Evolutionary conservation across 2,888 invertebrate genomes (phyloP).

Genomic region (Parnassius apollo): DNA sequence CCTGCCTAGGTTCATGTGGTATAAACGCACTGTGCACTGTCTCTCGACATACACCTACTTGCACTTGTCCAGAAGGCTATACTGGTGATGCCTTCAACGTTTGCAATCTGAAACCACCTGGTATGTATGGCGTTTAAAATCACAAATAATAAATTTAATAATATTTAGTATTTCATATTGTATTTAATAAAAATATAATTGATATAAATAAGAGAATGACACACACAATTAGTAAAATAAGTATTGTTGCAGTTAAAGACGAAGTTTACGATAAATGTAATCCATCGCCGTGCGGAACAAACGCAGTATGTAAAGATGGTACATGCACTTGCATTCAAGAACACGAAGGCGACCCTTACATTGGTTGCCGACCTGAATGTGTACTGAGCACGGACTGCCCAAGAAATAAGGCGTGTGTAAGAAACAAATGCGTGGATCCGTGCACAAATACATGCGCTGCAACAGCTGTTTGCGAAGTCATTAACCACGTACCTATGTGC

Average conservation of each 20-base stretch:
- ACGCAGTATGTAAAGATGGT: conserved; percentile 81
- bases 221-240: conserved; percentile 3
- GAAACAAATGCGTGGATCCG: conserved; percentile 86
- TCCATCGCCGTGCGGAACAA: conserved; percentile 85
- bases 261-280: conserved; percentile 72
- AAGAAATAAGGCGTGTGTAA: conserved; percentile 83
- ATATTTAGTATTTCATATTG: neutral
- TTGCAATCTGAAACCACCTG: conserved; percentile 70
- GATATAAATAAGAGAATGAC: neutral
- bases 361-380: conserved; percentile 86
- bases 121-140: conserved; percentile 43
- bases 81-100: conserved; percentile 84
- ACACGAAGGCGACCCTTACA: conserved; percentile 84
- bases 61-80: conserved; percentile 85
- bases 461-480: conserved; percentile 86
- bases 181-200: too few relatives aligned
- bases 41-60: conserved; percentile 86
- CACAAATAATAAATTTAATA: neutral
- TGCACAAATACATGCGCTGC: conserved; percentile 86
- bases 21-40: conserved; percentile 82
- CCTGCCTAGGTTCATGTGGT: conserved; percentile 87
- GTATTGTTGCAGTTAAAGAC: conserved; percentile 42
- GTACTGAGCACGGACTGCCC: conserved; percentile 85
- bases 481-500: conserved; percentile 87
- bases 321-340: conserved; percentile 82